Evolutionary conservation across 2,888 invertebrate genomes (phyloP).

Genomic region (Synanthedon andrenaeformis): DNA sequence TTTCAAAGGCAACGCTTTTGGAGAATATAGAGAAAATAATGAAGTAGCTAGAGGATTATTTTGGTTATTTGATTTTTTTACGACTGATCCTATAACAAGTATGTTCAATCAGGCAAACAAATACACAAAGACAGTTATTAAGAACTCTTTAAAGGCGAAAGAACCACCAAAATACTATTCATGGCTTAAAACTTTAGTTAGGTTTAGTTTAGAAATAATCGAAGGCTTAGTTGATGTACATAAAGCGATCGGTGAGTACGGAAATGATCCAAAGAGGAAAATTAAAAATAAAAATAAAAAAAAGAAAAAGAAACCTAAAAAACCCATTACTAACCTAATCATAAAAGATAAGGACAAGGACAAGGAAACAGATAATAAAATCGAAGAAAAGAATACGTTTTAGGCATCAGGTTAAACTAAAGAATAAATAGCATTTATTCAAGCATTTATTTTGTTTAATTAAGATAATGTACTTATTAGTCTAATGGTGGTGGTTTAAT

Average conservation of each 20-base stretch:
- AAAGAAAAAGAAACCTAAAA: conserved; percentile 1
- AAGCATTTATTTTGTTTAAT: conserved; percentile 17
- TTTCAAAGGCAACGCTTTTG: conserved; percentile 2
- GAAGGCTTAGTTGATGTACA: conserved; percentile 39
- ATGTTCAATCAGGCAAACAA: conserved; percentile 23
- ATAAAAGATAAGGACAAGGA: background rate
- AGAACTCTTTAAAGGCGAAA: conserved; percentile 26
- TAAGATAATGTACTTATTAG: conserved; percentile 1
- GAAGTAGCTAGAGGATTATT: background rate
- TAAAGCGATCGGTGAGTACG: conserved; percentile 26
- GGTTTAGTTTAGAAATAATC: conserved; percentile 40
- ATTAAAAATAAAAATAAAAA: conserved; percentile 6
- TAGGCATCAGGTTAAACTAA: no score
- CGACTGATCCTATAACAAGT: conserved; percentile 21
- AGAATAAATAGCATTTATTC: conserved; percentile 20
- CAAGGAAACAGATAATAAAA: background rate
- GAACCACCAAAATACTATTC: conserved; percentile 41
- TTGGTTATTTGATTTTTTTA: conserved; percentile 24
- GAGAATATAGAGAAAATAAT: conserved; percentile 1
- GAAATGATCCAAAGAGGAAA: conserved; percentile 11
- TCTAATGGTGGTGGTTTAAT: conserved; percentile 6
- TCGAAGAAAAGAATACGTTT: no score
- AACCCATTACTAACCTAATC: background rate
- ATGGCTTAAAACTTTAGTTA: conserved; percentile 35
- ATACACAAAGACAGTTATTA: conserved; percentile 31